phyloP scores from a whole-genome alignment of 1,140 invertebrate genomes.

The Palaemon carinicauda region DNA sequence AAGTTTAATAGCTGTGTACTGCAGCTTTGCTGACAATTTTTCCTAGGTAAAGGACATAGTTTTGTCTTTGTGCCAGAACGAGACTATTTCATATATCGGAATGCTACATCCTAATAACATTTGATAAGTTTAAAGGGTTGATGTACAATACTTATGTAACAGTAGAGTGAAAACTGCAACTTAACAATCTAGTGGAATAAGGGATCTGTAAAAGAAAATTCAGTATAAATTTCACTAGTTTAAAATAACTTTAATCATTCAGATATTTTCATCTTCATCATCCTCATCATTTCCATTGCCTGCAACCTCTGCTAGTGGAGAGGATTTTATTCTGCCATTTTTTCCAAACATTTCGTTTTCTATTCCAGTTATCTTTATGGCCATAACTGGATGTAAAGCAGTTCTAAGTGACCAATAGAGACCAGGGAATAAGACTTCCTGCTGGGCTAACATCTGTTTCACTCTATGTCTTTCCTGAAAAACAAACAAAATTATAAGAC shows the following conservation, averaged over 20 bases:
- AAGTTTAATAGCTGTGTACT: no score
- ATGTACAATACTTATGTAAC: neutral
- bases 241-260: neutral
- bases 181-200: neutral
- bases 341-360: constrained; percentile 64
- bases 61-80: no score
- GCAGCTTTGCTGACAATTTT: no score
- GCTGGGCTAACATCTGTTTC: constrained; percentile 77
- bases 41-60: no score
- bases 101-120: no score
- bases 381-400: constrained; percentile 77
- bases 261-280: neutral
- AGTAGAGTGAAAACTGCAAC: no score
- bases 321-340: constrained; percentile 2
- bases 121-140: no score
- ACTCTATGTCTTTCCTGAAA: constrained; percentile 73
- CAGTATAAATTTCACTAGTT: neutral
- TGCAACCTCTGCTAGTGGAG: neutral
- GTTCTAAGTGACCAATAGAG: constrained; percentile 75
- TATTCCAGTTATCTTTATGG: constrained; percentile 69
- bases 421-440: constrained; percentile 78
- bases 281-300: neutral
- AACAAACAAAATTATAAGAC: neutral
- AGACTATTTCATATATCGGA: no score
- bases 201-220: neutral